Evolutionary conservation across 2,888 invertebrate genomes (phyloP).

Genomic region (Xanthia icteritia): DNA sequence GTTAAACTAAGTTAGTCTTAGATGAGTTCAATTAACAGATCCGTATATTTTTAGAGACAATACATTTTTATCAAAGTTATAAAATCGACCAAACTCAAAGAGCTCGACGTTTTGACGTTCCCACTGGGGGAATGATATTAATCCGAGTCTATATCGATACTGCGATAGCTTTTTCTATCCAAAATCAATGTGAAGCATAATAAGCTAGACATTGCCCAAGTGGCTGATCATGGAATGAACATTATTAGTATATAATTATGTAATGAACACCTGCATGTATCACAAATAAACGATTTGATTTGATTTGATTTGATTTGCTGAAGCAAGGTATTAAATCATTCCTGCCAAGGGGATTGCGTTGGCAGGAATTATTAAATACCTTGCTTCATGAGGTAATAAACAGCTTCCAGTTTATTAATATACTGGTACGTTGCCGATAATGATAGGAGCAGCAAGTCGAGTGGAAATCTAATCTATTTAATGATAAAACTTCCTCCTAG

Average conservation of each 20-base stretch:
- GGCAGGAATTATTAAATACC: no score
- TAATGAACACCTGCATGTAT: no score
- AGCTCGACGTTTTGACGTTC: conserved; percentile 18
- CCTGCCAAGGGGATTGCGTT: no score
- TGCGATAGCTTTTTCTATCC: conserved; percentile 8
- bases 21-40: conserved; percentile 43
- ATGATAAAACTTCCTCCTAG: conserved; percentile 67
- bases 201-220: neutral
- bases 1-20: conserved; percentile 5
- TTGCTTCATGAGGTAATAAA: conserved; percentile 36
- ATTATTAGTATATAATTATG: no score
- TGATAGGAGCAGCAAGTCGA: conserved; percentile 61
- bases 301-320: no score
- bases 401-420: conserved; percentile 54
- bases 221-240: no score
- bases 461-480: conserved; percentile 65
- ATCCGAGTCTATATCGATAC: neutral
- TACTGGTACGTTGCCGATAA: conserved; percentile 53
- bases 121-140: conserved; percentile 11
- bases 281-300: no score
- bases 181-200: neutral
- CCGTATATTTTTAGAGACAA: conserved; percentile 19
- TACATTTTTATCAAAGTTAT: conserved; percentile 41
- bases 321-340: conserved; percentile 24
- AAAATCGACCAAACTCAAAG: conserved; percentile 40